Evolutionary conservation across 2,888 invertebrate genomes (phyloP).

Genomic region (Megastigmus dorsalis): DNA sequence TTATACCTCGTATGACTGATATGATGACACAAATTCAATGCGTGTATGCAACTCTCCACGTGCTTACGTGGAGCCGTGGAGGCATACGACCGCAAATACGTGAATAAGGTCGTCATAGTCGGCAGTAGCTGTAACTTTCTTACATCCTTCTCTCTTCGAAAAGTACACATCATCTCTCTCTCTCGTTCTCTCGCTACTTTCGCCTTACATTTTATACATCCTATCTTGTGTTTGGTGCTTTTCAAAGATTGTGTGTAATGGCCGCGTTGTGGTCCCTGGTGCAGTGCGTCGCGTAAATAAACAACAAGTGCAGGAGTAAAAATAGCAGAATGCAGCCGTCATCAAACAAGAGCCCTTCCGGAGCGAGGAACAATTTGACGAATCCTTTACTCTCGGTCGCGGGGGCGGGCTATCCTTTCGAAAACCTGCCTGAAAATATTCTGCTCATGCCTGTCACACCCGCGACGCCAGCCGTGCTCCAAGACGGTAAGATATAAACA

Average conservation of each 20-base stretch:
- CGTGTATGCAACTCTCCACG: slow-evolving; percentile 47
- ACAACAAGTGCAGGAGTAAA: background rate
- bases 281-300: slow-evolving; percentile 25
- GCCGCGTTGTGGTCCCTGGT: slow-evolving; percentile 36
- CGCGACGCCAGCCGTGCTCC: slow-evolving; percentile 66
- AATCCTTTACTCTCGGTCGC: slow-evolving; percentile 85
- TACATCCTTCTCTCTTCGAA: no score
- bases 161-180: no score
- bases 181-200: background rate
- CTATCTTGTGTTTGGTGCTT: background rate
- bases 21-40: no score
- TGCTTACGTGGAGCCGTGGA: slow-evolving; percentile 57
- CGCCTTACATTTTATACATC: no score
- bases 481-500: slow-evolving; percentile 66
- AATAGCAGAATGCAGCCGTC: slow-evolving; percentile 14
- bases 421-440: slow-evolving; percentile 84
- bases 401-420: slow-evolving; percentile 83
- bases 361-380: slow-evolving; percentile 73
- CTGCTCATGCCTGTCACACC: slow-evolving; percentile 81
- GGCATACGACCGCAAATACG: slow-evolving; percentile 22
- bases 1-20: no score
- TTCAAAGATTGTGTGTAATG: slow-evolving; percentile 52
- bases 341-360: slow-evolving; percentile 72
- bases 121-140: no score
- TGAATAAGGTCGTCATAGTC: slow-evolving; percentile 18